Evolutionary conservation across 2,888 invertebrate species (phyloP), one percentile per base, ranked within the genome.

Genomic region (Tenthredo scrophulariae): DNA sequence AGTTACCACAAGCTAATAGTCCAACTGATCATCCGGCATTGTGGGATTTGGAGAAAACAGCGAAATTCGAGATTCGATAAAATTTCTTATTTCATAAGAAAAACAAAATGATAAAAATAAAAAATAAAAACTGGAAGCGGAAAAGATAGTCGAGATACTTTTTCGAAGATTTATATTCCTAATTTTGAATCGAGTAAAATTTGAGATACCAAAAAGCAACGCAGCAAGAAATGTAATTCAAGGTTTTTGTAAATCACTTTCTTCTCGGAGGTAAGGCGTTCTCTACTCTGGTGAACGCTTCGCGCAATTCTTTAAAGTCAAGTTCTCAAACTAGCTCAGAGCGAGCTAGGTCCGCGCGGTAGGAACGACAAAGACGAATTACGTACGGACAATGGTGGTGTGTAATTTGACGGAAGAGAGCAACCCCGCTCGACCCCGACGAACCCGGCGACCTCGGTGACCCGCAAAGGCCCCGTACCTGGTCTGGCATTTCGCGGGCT

Each of bases 341-440:
- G 54, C 54, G 18, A 43, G 22, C 40, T 74, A 74, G 72, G 40
- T 43, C 29, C 40, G 58, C 7, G 80, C n/a, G 43, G 43, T 67
- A 67, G 83, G 18, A 50, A 83, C 83, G 83, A 83, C 83, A 83
- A 83, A 67, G 83, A 83, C 83, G 67, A 83, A 83, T 83, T 83
- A 83, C 83, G 83, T 67, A 67, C 83, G 83, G 83, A 83, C 83
- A 83, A 83, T 83, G 83, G 83, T 37, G 67, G 67, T 65, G 83
- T 58, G 83, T 67, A 83, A 83, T 83, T 83, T 83, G 83, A 83
- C 83, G 83, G 83, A 83, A 83, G 83, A 83, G 83, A 65, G 54
- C 46, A 70, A 15, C 43, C 29, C 80, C 37, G 18, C 80, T 29
- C 77, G 29, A 46, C 37, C 77, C 77, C 77, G 29, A 33, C 58